Base-by-base conservation (phyloP, 2,113 vertebrate genomes). In the Pterocles gutturalis region DNA sequence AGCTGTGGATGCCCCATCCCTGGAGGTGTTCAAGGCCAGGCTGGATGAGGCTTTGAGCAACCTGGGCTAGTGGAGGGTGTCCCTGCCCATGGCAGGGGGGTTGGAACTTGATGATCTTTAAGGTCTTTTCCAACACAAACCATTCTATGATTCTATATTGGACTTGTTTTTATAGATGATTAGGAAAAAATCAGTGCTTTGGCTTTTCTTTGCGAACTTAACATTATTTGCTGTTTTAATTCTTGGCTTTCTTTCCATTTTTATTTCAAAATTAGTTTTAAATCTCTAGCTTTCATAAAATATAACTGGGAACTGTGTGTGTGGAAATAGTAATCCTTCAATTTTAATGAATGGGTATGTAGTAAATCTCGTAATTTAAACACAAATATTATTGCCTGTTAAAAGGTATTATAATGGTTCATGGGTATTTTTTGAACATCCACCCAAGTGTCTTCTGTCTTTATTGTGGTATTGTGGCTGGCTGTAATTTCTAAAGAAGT, bases 141-240 rank as follows among this genome's bases (percentile, higher is more conserved):
- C 41, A 11, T 41, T 41, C 41, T 41, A 41, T 41, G 41, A 41
- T 60, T 95, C 95, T 83, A 10, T 79, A 46, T 48, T 45, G 28
- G 26, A 17, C 33, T 92, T 81, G 4, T 0, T 86, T 95, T 28
- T 60, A 51, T 89, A 43, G 67, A 31, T 65, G 31, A 20, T 62
- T 65, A 76, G 46, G 80, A 66, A 84, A 86, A 76, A 69, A 54
- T n/a, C 28, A 53, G 2, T 76, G 4, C 12, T 73, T 33, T 71
- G 16, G 15, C 33, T 78, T 70, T 87, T 95, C 64, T 60, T 89
- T 53, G 38, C 17, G 22, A 92, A 55, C 77, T 67, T 94, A 53
- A 29, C 96, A 81, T 34, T 93, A 70, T 95, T 97, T 97, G 76
- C 83, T 94, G 19, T 15, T 76, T 76, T 49, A 15, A 14, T 36